A percentile compares a stretch with the other conserved stretches of the same genome.
These are phyloP conservation scores for Ferdinandea cuprea DNA, from an alignment of 2,888 invertebrate species.

Conservation along the genomic window DNA sequence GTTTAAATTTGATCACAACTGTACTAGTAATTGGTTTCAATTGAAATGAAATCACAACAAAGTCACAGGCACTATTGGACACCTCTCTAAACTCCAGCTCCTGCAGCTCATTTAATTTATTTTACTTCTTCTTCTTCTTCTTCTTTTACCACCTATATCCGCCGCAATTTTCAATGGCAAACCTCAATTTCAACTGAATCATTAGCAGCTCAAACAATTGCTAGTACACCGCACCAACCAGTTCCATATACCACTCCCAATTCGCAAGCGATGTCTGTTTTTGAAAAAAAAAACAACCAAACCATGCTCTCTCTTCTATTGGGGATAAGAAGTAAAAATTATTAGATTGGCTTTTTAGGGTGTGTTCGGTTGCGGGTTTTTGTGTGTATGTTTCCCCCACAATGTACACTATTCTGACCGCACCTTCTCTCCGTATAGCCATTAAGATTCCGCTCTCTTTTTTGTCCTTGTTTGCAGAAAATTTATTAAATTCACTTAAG, in stretches of 20 bases:
- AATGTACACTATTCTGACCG: constrained; percentile 27
- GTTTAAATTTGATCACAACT: no score
- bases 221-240: constrained; percentile 8
- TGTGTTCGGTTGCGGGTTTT: constrained; percentile 8
- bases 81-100: background rate
- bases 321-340: constrained; percentile 30
- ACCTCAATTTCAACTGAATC: constrained; percentile 64
- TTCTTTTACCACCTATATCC: constrained; percentile 13
- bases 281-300: constrained; percentile 11
- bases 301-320: constrained; percentile 1
- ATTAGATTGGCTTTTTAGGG: constrained; percentile 48
- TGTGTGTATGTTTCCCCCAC: background rate
- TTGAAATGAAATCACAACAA: no score
- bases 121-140: background rate
- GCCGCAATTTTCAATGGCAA: constrained; percentile 54
- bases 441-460: constrained; percentile 35
- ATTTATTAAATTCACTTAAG: constrained; percentile 64
- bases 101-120: constrained; percentile 6
- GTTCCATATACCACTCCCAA: constrained; percentile 35
- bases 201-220: constrained; percentile 49
- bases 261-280: constrained; percentile 19
- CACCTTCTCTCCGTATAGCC: constrained; percentile 46
- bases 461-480: constrained; percentile 21
- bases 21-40: no score
- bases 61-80: no score